A percentile compares a stretch with the other conserved stretches of the same genome.
phyloP scores from a whole-genome alignment of 2,888 invertebrate genomes.

The Agrotis exclamationis region DNA sequence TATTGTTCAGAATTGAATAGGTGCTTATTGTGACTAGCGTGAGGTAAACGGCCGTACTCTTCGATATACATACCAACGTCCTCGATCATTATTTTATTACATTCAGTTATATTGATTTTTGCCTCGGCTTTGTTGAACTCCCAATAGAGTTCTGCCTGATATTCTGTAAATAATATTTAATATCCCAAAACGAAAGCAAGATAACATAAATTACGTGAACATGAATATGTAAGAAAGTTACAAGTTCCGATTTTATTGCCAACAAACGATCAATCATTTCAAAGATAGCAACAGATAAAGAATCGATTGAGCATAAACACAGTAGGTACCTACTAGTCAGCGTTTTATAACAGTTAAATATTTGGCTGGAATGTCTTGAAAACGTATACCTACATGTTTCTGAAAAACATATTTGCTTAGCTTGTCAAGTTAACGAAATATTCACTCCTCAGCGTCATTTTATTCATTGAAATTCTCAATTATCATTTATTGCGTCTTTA shows the following conservation, averaged over 20 bases:
- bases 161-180: conserved; percentile 17
- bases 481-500: neutral
- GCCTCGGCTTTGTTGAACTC: conserved; percentile 9
- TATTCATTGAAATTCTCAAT: neutral
- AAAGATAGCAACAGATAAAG: conserved; percentile 41
- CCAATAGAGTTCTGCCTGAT: conserved; percentile 3
- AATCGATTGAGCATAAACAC: conserved; percentile 22
- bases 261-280: conserved; percentile 40
- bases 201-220: conserved; percentile 14
- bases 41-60: conserved; percentile 43
- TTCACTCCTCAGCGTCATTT: neutral
- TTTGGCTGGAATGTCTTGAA: neutral
- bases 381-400: neutral
- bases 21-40: conserved; percentile 34
- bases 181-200: conserved; percentile 10
- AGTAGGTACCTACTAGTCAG: neutral
- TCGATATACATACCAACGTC: conserved; percentile 14
- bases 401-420: neutral
- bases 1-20: conserved; percentile 49
- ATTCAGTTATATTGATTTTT: conserved; percentile 9
- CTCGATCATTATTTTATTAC: conserved; percentile 21
- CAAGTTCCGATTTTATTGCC: conserved; percentile 24
- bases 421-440: neutral
- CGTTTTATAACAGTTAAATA: conserved; percentile 10
- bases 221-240: conserved; percentile 15